Evolutionary conservation across 2,888 invertebrate genomes (phyloP), one percentile per base, ranked within the genome.

Genomic region (Rhorus exstirpatorius): DNA sequence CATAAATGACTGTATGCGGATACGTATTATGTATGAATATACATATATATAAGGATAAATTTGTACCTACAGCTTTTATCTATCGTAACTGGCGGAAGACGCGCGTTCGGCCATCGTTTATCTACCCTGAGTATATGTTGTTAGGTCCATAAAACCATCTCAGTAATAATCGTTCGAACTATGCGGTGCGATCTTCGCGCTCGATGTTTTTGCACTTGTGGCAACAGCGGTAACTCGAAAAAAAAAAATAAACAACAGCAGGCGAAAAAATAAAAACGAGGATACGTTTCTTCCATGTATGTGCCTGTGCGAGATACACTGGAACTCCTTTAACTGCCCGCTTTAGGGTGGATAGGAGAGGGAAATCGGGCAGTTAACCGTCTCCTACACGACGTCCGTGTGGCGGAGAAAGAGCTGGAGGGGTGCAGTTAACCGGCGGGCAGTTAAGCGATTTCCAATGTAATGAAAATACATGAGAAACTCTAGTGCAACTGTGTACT

Each of bases 91-190:
- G 79, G 75, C 75, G 82, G 75, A 79, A 82, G 82, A 70, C 72
- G 60, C 53, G 67, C 65, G 44, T 82, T 68, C 60, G 78, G 65
- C 46, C 55, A 76, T 60, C 78, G 80, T 78, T 68, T 78, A 67
- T 75, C 49, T 44, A 24, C 58, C 21, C 35, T 58, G 79, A 79
- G 75, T 82, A 84, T 84, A 84, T 58, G 85, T 78, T 82, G n/a
- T 70, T 68, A 79, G 55, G 55, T n/a, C 61, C 81, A 77, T 85
- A 85, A 85, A 85, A 81, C 70, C 67, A 65, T 58, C 63, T 79
- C 68, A 78, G 84, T 80, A 84, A 85, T 85, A 85, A 85, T 84
- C 81, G 84, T 61, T 71, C 77, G 53, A 70, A 80, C 21, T 70
- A 35, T 7, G 49, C n/a, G n/a, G n/a, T n/a, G n/a, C n/a, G 51